phyloP scores from a whole-genome alignment of 2,113 vertebrate species.

The Mus spicilegus region DNA sequence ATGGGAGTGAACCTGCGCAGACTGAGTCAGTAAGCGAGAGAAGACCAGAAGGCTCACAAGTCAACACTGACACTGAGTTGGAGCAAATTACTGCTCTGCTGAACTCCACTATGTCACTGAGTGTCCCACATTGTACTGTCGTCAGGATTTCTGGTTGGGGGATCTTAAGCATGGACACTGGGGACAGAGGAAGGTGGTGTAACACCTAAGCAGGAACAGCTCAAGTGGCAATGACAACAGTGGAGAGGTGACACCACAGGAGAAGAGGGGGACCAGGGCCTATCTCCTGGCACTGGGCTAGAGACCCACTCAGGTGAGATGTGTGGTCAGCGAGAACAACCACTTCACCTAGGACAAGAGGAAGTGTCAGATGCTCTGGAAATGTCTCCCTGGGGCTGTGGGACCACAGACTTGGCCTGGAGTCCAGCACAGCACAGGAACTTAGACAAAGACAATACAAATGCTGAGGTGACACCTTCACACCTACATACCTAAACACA shows the following conservation, averaged over 20 bases:
- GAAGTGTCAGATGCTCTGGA: not conserved
- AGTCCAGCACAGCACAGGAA: accelerated
- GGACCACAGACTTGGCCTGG: not conserved
- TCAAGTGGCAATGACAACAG: not conserved
- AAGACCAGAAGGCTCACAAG: not conserved
- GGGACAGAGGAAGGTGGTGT: not conserved
- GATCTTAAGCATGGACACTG: not conserved
- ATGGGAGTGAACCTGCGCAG: not conserved
- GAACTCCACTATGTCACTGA: not conserved
- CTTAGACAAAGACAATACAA: not conserved
- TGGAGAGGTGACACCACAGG: not conserved
- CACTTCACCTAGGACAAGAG: not conserved
- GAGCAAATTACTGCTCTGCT: not conserved
- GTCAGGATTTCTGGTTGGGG: no score
- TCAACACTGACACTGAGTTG: not conserved
- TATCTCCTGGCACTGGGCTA: not conserved
- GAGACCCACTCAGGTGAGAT: not conserved
- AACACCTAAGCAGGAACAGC: not conserved
- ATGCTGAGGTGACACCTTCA: not conserved
- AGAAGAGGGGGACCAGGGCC: not conserved
- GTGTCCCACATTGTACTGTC: not conserved
- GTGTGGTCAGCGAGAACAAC: not conserved
- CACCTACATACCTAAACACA: not conserved
- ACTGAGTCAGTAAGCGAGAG: not conserved
- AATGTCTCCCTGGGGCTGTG: not conserved